A percentile compares a stretch with the other conserved stretches of the same genome.
phyloP scores from a whole-genome alignment of 2,888 invertebrate genomes.

The Taenaris catops region DNA sequence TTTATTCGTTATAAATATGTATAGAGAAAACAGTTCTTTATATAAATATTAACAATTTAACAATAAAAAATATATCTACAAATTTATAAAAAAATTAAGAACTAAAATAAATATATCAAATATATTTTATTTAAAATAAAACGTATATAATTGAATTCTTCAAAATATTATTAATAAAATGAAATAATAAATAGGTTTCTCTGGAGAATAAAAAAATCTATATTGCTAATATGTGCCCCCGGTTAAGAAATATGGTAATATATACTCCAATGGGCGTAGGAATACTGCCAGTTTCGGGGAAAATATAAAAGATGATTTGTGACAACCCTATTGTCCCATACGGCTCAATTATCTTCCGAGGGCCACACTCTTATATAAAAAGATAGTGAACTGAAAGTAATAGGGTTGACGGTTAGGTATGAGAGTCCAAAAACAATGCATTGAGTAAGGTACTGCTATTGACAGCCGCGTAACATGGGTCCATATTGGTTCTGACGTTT shows the following conservation, averaged over 20 bases:
- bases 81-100: background rate
- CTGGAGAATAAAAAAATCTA: no score
- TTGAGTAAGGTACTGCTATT: conserved; percentile 23
- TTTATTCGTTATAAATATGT: no score
- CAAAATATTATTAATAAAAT: no score
- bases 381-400: conserved; percentile 21
- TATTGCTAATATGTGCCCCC: background rate
- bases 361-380: conserved; percentile 8
- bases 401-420: conserved; percentile 20
- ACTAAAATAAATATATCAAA: background rate
- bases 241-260: background rate
- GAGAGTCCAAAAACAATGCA: conserved; percentile 20
- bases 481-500: conserved; percentile 22
- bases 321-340: conserved; percentile 6
- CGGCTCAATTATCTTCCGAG: conserved; percentile 10
- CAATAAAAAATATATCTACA: background rate
- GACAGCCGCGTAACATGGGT: conserved; percentile 24
- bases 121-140: background rate
- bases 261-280: background rate
- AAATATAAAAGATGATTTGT: conserved; percentile 1
- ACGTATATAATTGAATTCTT: no score
- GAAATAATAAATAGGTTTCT: no score
- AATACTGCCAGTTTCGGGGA: background rate
- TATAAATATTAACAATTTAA: no score
- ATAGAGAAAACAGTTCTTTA: no score